These are phyloP conservation scores for Ormyrus labotus DNA, from an alignment of 2,888 invertebrate genomes.

Conservation along the genomic window DNA sequence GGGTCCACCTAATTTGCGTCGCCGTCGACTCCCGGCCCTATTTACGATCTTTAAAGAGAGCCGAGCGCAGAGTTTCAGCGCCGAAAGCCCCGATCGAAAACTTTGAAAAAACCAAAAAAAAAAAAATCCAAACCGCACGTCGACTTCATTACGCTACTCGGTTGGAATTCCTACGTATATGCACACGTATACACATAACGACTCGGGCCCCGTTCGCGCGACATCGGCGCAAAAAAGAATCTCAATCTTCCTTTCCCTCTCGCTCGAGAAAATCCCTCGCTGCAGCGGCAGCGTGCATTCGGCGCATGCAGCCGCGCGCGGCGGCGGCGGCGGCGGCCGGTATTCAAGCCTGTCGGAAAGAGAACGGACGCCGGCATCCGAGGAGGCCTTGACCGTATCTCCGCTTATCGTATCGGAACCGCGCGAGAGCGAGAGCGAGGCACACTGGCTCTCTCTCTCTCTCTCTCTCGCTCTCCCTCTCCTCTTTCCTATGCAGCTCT, in stretches of 20 bases:
- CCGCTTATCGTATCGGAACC: constrained; percentile 73
- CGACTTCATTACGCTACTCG: too few relatives aligned
- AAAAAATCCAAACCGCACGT: too few relatives aligned
- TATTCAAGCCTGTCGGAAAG: constrained; percentile 70
- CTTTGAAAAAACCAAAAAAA: too few relatives aligned
- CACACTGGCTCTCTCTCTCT: constrained; percentile 16
- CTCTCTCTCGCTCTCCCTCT: constrained; percentile 8
- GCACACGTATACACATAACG: too few relatives aligned
- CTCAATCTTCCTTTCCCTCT: constrained; percentile 49
- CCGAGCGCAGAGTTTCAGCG: too few relatives aligned
- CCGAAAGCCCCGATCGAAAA: too few relatives aligned
- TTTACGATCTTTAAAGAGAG: too few relatives aligned
- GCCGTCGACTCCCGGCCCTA: too few relatives aligned
- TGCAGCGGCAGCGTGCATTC: neutral
- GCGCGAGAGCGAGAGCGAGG: constrained; percentile 54
- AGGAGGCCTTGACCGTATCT: constrained; percentile 75
- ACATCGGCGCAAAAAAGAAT: constrained; percentile 24
- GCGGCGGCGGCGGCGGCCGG: constrained; percentile 38
- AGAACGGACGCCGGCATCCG: constrained; percentile 74
- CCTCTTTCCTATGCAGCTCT: neutral
- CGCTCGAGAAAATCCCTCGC: neutral
- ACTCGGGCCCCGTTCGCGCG: too few relatives aligned
- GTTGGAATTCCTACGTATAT: too few relatives aligned
- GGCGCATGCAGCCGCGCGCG: neutral
- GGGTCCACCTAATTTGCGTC: too few relatives aligned